Conservation (phyloP, 2,888 invertebrate species). For the Chelonus formosanus region DNA sequence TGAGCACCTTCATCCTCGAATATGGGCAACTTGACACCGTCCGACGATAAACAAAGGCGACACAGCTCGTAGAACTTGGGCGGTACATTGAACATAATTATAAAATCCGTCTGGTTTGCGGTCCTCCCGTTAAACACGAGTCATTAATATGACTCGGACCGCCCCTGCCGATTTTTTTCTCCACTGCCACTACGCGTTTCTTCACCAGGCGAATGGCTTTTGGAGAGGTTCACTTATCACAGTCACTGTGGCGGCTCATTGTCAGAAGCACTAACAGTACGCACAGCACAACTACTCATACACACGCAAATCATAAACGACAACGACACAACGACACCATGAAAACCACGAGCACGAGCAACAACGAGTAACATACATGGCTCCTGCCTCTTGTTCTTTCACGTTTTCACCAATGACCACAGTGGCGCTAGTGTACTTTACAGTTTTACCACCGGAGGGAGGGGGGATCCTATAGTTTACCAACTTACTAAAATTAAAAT, state of each 20-base stretch:
- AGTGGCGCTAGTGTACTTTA: too few relatives aligned
- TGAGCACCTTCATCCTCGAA: constrained; percentile 79
- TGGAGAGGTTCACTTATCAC: constrained; percentile 56
- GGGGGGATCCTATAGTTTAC: too few relatives aligned
- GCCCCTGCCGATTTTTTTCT: constrained; percentile 37
- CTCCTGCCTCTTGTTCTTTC: too few relatives aligned
- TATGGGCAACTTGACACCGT: constrained; percentile 80
- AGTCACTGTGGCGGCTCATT: constrained; percentile 60
- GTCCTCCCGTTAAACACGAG: constrained; percentile 54
- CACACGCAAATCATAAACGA: not conserved
- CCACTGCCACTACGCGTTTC: constrained; percentile 47
- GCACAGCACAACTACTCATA: constrained; percentile 2
- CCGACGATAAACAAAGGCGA: constrained; percentile 87
- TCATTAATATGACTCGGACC: constrained; percentile 48
- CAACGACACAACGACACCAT: constrained; percentile 3
- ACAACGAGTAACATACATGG: not conserved
- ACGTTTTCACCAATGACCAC: too few relatives aligned
- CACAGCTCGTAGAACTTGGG: constrained; percentile 92
- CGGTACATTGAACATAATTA: constrained; percentile 91
- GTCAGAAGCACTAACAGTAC: constrained; percentile 52
- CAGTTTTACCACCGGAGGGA: too few relatives aligned
- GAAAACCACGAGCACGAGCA: constrained; percentile 12
- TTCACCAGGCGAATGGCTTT: constrained; percentile 42
- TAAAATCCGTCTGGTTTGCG: constrained; percentile 54
- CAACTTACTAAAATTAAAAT: too few relatives aligned